phyloP scores from a whole-genome alignment of 2,888 invertebrate species.

The Leptinotarsa tumamoca region DNA sequence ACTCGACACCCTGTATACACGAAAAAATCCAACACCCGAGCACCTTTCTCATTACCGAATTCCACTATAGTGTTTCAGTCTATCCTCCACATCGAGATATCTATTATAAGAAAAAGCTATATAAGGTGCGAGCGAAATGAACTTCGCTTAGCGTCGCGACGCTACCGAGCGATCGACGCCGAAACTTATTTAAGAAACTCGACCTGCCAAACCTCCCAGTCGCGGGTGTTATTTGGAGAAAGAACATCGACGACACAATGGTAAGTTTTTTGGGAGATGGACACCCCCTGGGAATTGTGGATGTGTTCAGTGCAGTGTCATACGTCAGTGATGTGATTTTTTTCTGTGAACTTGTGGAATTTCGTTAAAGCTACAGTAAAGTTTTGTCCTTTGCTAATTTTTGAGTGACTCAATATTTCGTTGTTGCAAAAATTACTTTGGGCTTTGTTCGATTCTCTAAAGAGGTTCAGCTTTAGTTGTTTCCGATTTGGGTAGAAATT shows the following conservation, averaged over 20 bases:
- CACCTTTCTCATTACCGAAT: slow-evolving; percentile 29
- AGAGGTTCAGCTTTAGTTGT: too few relatives aligned
- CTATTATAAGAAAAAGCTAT: slow-evolving; percentile 61
- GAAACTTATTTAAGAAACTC: slow-evolving; percentile 62
- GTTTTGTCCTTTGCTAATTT: too few relatives aligned
- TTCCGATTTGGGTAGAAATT: too few relatives aligned
- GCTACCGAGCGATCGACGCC: slow-evolving; percentile 34
- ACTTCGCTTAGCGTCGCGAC: slow-evolving; percentile 47
- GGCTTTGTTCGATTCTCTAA: too few relatives aligned
- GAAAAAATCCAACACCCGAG: neutral
- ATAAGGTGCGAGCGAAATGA: slow-evolving; percentile 58
- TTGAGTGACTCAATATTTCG: too few relatives aligned
- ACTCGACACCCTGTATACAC: neutral
- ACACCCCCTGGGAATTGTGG: neutral
- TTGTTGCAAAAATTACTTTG: too few relatives aligned
- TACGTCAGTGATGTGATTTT: slow-evolving; percentile 21
- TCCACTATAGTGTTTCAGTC: slow-evolving; percentile 49
- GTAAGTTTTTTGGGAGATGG: slow-evolving; percentile 55
- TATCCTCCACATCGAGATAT: slow-evolving; percentile 46
- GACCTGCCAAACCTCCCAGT: slow-evolving; percentile 54
- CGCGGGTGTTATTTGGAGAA: slow-evolving; percentile 63
- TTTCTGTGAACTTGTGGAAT: slow-evolving; percentile 17
- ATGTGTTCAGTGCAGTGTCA: slow-evolving; percentile 20
- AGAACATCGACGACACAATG: slow-evolving; percentile 61
- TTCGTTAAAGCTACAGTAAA: too few relatives aligned